Evolutionary conservation across 2,113 vertebrate genomes (phyloP).

Genomic region (Thryonomys swinderianus): DNA sequence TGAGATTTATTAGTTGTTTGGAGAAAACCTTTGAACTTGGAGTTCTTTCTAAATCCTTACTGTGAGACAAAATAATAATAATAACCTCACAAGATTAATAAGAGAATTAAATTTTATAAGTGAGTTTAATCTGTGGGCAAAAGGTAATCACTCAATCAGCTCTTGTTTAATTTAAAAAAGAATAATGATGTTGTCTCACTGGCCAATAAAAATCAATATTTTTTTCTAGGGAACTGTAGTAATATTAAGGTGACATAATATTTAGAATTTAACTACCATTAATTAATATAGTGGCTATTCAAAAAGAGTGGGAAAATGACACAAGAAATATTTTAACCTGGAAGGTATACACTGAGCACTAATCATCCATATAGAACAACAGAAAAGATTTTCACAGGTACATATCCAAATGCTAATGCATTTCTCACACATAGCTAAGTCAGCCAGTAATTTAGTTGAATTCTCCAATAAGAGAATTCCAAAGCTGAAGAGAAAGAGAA

Average conservation of each 20-base stretch:
- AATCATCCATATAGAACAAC: not conserved
- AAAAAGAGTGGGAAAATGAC: not conserved
- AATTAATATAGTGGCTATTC: not conserved
- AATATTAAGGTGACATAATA: not conserved
- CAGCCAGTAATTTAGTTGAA: not conserved
- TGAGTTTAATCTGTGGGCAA: not conserved
- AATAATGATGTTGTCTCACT: not conserved
- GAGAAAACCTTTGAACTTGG: not conserved
- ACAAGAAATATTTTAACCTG: not conserved
- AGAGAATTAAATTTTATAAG: not conserved
- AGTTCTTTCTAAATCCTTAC: not conserved
- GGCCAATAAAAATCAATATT: not conserved
- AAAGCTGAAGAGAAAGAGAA: not conserved
- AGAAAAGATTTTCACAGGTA: not conserved
- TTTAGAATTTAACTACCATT: not conserved
- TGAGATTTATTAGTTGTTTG: not conserved
- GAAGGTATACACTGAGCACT: not conserved
- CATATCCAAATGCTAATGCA: not conserved
- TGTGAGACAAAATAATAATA: not conserved
- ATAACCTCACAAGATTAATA: not conserved
- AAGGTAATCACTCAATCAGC: not conserved
- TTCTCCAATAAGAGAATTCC: not conserved
- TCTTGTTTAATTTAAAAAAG: constrained; percentile 2
- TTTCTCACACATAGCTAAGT: not conserved
- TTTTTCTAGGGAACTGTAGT: not conserved